Evolutionary conservation across 2,888 invertebrate species (phyloP), one percentile per base, ranked within the genome.

Genomic region (Drosophila algonquin): DNA sequence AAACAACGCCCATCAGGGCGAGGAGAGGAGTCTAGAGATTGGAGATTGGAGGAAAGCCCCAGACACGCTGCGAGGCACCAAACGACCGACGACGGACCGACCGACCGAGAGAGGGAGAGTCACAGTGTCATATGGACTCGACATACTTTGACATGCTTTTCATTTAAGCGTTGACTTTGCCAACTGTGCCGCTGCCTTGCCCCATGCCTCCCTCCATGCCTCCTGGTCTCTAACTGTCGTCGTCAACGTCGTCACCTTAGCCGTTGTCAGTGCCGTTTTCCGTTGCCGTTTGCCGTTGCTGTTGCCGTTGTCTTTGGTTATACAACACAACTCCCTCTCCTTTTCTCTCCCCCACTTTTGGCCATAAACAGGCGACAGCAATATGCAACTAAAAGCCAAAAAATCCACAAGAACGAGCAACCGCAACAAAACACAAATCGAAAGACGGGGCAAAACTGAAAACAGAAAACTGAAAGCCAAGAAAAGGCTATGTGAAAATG

Each of bases 61-160:
- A 51, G 18, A 46, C 8, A 35, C 10, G 60, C 27, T 63, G 45
- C 24, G 35, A 48, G 27, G 51, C 44, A 45, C 14, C 46, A 10
- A 10, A 50, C 35, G 55, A 32, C 35, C 18, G 18, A 18, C 32
- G 50, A 40, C 1, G 2, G 14, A 40, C 24, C 0, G 35, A 35
- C 35, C 12, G 5, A 14, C 32, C 51, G 44, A 12, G 14, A 50
- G 8, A 48, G 46, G 51, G 35, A 40, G 40, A 64, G 64, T 65
- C 70, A 59, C 64, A 65, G 73, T 74, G 73, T 83, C 86, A 88
- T 80, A 69, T 76, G 76, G 65, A 73, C 74, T 68, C 75, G 82
- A 73, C 89, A 70, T 60, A 76, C 85, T 73, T 75, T 85, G 88
- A 74, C 76, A 80, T 71, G 79, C 62, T 63, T 76, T 76, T 79